These are phyloP conservation scores for Myiagra hebetior DNA, from an alignment of 2,113 vertebrate genomes.

Conservation along the genomic window DNA sequence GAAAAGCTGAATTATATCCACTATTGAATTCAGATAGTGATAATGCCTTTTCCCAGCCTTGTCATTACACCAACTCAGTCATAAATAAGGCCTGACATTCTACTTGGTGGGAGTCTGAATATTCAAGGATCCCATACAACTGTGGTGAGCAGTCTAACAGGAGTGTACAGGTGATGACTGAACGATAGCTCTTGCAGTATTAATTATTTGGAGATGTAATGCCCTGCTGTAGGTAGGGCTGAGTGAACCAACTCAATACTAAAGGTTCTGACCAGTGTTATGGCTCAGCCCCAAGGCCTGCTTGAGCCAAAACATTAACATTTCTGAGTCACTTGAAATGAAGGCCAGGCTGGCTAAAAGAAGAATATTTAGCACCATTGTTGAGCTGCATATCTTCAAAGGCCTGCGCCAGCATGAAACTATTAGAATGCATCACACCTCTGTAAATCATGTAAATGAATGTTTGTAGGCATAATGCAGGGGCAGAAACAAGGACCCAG, in stretches of 20 bases:
- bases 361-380: neutral
- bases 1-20: neutral
- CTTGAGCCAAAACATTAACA: neutral
- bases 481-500: neutral
- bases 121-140: neutral
- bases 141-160: neutral
- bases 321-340: neutral
- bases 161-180: neutral
- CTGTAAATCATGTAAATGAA: neutral
- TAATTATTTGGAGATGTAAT: neutral
- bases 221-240: neutral
- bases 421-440: neutral
- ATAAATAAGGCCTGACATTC: neutral
- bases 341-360: neutral
- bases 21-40: neutral
- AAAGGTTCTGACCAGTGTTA: neutral
- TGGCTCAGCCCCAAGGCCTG: neutral
- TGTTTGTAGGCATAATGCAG: rapidly evolving
- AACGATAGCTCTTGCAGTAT: neutral
- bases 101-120: neutral
- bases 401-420: neutral
- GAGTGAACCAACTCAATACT: neutral
- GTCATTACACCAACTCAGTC: neutral
- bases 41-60: neutral
- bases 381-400: neutral